A percentile compares a stretch with the other conserved stretches of the same genome.
Evolutionary conservation across 2,888 invertebrate species (phyloP).

Genomic region (Linnaemya vulpina): DNA sequence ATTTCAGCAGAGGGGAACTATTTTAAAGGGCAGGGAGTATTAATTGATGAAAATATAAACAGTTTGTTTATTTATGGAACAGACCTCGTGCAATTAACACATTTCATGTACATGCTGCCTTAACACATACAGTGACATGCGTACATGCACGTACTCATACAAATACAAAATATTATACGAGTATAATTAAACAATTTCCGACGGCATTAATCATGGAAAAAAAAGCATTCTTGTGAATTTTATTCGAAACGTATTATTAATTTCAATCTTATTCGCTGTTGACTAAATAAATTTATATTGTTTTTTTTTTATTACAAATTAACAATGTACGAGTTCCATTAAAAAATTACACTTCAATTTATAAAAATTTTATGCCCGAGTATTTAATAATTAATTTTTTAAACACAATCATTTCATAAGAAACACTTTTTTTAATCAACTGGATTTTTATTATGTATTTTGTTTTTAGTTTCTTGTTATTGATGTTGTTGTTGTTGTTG

Average conservation of each 20-base stretch:
- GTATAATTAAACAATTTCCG: conserved; percentile 58
- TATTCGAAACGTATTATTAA: conserved; percentile 43
- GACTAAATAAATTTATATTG: conserved; percentile 2
- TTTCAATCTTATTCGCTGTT: not conserved
- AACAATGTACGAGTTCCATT: conserved; percentile 19
- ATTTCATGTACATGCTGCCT: not conserved
- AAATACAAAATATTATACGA: no score
- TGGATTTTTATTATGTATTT: not conserved
- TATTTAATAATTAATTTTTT: not conserved
- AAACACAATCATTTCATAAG: not conserved
- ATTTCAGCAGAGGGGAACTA: no score
- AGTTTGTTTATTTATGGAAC: not conserved
- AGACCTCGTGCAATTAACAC: no score
- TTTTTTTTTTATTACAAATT: conserved; percentile 23
- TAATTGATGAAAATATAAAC: no score
- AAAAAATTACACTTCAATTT: conserved; percentile 4
- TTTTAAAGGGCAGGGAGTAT: no score
- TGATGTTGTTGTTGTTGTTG: not conserved
- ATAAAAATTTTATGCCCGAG: not conserved
- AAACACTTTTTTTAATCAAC: not conserved
- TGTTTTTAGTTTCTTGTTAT: no score
- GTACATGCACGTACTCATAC: not conserved
- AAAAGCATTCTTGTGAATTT: conserved; percentile 21
- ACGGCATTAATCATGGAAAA: conserved; percentile 15
- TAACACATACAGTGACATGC: not conserved